These are phyloP conservation scores for Phoxinus dragarum DNA, from an alignment of 2,797 vertebrate genomes.

Conservation along the genomic window DNA sequence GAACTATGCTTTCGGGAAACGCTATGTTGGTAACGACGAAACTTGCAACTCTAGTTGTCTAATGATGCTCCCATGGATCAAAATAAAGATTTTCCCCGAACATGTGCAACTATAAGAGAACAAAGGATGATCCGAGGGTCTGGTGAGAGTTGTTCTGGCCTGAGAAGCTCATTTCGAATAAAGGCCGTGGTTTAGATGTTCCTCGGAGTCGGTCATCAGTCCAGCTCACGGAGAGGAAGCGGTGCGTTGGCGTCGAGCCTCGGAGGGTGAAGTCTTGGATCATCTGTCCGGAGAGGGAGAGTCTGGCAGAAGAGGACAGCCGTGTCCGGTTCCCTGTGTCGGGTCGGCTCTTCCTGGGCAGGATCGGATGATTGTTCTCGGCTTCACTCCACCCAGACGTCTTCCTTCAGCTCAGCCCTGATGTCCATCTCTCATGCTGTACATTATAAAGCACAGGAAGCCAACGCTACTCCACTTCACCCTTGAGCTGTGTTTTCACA, in stretches of 20 bases:
- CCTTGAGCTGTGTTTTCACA: neutral
- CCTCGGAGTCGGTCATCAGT: neutral
- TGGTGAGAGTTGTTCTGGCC: neutral
- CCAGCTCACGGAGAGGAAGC: neutral
- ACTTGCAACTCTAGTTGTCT: no score
- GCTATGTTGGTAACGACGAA: no score
- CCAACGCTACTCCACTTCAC: neutral
- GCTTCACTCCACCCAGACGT: slow-evolving; percentile 49
- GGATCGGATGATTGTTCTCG: slow-evolving; percentile 65
- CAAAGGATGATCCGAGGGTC: neutral
- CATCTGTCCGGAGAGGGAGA: neutral
- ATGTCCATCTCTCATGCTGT: slow-evolving; percentile 37
- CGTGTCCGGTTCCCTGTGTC: slow-evolving; percentile 50
- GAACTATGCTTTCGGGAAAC: no score
- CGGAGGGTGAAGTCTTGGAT: slow-evolving; percentile 21
- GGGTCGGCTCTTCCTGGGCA: slow-evolving; percentile 65
- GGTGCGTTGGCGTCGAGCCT: slow-evolving; percentile 1
- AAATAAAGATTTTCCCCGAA: neutral
- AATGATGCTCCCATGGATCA: neutral
- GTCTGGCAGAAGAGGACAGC: slow-evolving; percentile 15
- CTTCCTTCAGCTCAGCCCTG: slow-evolving; percentile 59
- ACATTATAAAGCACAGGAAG: slow-evolving; percentile 36
- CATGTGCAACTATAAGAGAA: neutral
- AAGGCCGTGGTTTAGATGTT: slow-evolving; percentile 4
- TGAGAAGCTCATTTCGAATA: slow-evolving; percentile 6